Evolutionary conservation across 2,113 vertebrate genomes (phyloP).

Genomic region (Tachuris rubrigastra): DNA sequence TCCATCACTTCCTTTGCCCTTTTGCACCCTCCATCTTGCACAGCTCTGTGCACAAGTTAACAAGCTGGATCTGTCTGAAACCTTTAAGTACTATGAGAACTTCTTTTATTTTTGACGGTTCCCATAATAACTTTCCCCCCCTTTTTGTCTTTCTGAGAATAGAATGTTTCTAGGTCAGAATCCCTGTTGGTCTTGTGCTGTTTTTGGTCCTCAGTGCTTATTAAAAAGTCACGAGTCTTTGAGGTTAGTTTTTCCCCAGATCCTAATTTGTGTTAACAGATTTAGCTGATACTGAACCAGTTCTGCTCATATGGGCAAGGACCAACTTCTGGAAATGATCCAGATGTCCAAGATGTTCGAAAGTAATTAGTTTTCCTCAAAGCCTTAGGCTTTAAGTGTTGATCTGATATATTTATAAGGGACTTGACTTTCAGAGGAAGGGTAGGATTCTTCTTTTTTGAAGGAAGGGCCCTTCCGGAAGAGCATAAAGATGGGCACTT

Average conservation of each 20-base stretch:
- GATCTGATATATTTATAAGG: constrained; percentile 3
- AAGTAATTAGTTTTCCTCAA: constrained; percentile 29
- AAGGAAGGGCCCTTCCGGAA: neutral
- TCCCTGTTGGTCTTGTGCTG: constrained; percentile 7
- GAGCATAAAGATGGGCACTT: neutral
- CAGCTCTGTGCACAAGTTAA: neutral
- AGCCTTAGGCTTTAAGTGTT: neutral
- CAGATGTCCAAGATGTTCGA: neutral
- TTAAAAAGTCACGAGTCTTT: constrained; percentile 13
- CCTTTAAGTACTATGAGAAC: neutral
- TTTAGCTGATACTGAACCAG: constrained; percentile 44
- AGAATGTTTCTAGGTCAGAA: constrained; percentile 42
- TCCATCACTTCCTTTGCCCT: neutral
- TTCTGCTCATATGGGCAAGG: neutral
- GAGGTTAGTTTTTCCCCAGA: constrained; percentile 21
- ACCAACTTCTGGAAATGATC: neutral
- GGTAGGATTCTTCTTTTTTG: neutral
- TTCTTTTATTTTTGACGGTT: neutral
- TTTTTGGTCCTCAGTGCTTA: neutral
- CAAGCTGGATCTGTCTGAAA: neutral
- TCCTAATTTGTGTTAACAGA: constrained; percentile 34
- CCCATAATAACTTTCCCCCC: neutral
- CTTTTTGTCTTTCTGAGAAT: constrained; percentile 2
- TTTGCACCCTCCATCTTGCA: neutral
- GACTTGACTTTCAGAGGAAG: neutral